Conservation (phyloP, 2,797 vertebrate genomes). For the Bradypus variegatus region DNA sequence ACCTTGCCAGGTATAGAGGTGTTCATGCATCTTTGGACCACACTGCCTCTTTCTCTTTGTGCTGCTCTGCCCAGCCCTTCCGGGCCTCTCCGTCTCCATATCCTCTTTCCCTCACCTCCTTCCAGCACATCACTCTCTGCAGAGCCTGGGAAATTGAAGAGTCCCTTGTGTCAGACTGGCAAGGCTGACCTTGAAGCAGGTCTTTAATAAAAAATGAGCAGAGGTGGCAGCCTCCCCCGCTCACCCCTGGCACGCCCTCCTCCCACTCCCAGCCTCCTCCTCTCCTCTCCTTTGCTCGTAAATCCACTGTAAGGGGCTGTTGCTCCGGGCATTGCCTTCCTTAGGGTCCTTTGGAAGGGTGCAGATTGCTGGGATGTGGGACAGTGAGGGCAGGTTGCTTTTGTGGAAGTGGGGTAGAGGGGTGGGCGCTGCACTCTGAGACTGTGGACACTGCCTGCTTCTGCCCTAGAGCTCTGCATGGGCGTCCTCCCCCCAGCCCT, state of each 20-base stretch:
- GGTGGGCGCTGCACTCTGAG: not conserved
- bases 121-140: not conserved
- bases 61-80: not conserved
- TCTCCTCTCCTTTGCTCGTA: not conserved
- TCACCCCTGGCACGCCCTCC: not conserved
- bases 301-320: not conserved
- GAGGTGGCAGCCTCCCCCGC: not conserved
- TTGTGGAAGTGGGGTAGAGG: not conserved
- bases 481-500: not conserved
- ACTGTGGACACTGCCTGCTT: not conserved
- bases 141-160: conserved; percentile 58
- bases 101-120: not conserved
- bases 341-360: not conserved
- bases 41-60: not conserved
- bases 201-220: conserved; percentile 66
- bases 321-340: not conserved
- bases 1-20: not conserved
- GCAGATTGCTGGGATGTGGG: not conserved
- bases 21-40: not conserved
- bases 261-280: not conserved
- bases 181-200: conserved; percentile 57
- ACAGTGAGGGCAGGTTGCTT: not conserved
- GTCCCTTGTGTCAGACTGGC: conserved; percentile 40
- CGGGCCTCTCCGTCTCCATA: not conserved
- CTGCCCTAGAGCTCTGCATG: not conserved